These are phyloP conservation scores for Gorsachius magnificus DNA, from an alignment of 2,797 vertebrate genomes.

Conservation along the genomic window DNA sequence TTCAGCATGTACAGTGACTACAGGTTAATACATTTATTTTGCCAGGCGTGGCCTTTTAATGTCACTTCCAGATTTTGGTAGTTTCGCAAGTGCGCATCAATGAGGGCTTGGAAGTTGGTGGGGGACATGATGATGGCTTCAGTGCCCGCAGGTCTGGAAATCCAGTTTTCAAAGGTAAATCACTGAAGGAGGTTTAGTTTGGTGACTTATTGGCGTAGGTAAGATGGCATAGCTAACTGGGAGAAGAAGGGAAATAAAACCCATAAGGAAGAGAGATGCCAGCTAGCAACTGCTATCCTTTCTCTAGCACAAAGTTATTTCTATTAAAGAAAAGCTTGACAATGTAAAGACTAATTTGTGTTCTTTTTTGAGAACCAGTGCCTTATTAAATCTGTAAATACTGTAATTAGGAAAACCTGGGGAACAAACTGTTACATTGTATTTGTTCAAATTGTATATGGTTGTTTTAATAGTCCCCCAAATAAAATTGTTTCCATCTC, in stretches of 20 bases:
- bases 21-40: background rate
- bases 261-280: background rate
- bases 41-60: background rate
- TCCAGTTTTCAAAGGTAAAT: background rate
- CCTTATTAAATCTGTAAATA: slow-evolving; percentile 89
- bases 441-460: slow-evolving; percentile 80
- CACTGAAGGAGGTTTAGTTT: background rate
- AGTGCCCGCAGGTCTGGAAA: background rate
- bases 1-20: background rate
- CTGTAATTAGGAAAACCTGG: slow-evolving; percentile 76
- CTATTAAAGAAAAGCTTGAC: slow-evolving; percentile 66
- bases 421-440: slow-evolving; percentile 70
- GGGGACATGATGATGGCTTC: background rate
- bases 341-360: slow-evolving; percentile 71
- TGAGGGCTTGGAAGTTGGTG: background rate
- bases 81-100: background rate
- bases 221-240: background rate
- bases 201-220: background rate
- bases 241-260: background rate
- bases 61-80: background rate
- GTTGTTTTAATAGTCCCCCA: slow-evolving; percentile 80
- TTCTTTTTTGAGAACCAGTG: slow-evolving; percentile 83
- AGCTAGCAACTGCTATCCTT: slow-evolving; percentile 37
- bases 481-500: slow-evolving; percentile 82
- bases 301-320: slow-evolving; percentile 58